These are phyloP conservation scores for Homarus gammarus DNA, from an alignment of 2,888 invertebrate genomes.

Conservation along the genomic window DNA sequence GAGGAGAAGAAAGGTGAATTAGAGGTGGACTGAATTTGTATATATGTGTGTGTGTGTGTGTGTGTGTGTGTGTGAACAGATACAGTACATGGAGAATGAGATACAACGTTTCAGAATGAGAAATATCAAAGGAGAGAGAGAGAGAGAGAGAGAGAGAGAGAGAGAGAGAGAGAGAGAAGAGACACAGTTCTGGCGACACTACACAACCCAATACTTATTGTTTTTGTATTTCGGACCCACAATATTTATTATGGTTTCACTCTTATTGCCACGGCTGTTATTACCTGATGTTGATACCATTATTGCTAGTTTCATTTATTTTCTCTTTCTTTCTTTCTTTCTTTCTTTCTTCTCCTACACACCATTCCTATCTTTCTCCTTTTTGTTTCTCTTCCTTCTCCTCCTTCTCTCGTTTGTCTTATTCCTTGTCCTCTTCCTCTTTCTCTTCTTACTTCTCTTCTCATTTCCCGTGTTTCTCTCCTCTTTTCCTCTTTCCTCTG, in stretches of 20 bases:
- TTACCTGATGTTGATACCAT: not conserved
- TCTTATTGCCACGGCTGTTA: not conserved
- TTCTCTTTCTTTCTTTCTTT: not conserved
- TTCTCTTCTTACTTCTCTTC: not conserved
- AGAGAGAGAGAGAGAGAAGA: too few relatives aligned
- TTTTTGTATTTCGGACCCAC: not conserved
- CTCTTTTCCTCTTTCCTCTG: too few relatives aligned
- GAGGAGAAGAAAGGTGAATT: not conserved
- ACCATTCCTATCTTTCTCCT: not conserved
- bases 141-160: not conserved
- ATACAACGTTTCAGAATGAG: too few relatives aligned
- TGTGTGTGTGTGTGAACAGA: too few relatives aligned
- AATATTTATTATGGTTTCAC: slow-evolving; percentile 2
- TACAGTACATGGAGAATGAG: too few relatives aligned
- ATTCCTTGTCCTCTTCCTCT: not conserved
- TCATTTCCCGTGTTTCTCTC: too few relatives aligned
- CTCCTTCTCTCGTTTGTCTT: not conserved
- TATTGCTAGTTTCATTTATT: not conserved
- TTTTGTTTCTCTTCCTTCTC: not conserved
- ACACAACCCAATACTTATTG: not conserved
- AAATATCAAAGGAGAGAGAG: not conserved
- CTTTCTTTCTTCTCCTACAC: not conserved
- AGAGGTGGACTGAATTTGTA: too few relatives aligned
- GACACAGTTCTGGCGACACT: not conserved
- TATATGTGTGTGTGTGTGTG: too few relatives aligned